Evolutionary conservation across 2,113 vertebrate genomes (phyloP).

Genomic region (Onychostoma macrolepis): DNA sequence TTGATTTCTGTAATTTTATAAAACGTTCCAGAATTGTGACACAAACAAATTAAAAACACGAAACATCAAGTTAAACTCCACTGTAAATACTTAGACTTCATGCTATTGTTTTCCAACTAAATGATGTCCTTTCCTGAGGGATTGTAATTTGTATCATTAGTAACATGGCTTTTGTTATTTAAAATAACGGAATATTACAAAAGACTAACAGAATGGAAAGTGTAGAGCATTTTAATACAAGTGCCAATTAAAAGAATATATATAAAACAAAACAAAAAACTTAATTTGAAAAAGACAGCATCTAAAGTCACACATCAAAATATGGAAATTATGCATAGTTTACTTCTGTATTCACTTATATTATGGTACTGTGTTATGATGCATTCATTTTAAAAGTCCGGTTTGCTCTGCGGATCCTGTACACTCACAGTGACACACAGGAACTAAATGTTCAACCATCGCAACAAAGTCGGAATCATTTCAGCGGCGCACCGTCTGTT

Average conservation of each 20-base stretch:
- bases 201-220: neutral
- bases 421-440: neutral
- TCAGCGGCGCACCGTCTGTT: constrained; percentile 42
- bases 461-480: constrained; percentile 41
- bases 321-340: neutral
- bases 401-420: neutral
- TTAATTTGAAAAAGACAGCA: neutral
- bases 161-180: neutral
- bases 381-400: neutral
- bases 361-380: neutral
- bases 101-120: neutral
- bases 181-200: neutral
- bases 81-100: neutral
- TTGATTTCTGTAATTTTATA: neutral
- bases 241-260: neutral
- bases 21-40: neutral
- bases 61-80: neutral
- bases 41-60: neutral
- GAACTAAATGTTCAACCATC: constrained; percentile 35
- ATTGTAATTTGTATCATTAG: neutral
- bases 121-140: neutral
- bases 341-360: neutral
- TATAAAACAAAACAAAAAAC: no score
- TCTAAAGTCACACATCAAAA: neutral
- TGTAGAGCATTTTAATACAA: neutral